phyloP scores from a whole-genome alignment of 1,140 invertebrate genomes.

The Drosophila orena region DNA sequence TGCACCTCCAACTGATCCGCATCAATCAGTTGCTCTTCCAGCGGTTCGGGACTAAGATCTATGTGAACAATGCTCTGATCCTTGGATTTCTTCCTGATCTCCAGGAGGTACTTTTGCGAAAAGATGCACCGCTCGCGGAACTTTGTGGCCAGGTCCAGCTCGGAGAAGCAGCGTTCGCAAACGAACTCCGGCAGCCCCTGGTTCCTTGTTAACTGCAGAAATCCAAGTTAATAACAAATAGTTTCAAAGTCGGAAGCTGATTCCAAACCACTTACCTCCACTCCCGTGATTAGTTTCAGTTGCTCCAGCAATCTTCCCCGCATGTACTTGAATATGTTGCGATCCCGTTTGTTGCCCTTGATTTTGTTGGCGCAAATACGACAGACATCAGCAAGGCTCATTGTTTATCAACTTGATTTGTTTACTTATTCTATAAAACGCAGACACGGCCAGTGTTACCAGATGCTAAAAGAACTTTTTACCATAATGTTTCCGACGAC shows the following conservation, averaged over 20 bases:
- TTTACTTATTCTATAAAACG: neutral
- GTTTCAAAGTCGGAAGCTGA: no score
- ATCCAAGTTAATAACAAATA: neutral
- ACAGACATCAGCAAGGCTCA: conserved; percentile 57
- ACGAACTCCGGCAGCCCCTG: conserved; percentile 47
- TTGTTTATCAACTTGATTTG: conserved; percentile 11
- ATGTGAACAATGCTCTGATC: neutral
- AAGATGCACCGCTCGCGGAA: conserved; percentile 72
- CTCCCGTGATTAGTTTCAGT: conserved; percentile 59
- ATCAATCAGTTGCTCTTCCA: conserved; percentile 59
- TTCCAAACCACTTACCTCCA: conserved; percentile 33
- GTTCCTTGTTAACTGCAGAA: conserved; percentile 25
- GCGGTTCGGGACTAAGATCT: neutral
- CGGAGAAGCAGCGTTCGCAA: conserved; percentile 60
- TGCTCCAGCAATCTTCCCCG: conserved; percentile 50
- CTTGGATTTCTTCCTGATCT: conserved; percentile 35
- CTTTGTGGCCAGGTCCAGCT: conserved; percentile 63
- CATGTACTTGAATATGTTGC: conserved; percentile 53
- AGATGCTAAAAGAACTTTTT: neutral
- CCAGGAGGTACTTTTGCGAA: conserved; percentile 60
- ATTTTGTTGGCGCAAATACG: conserved; percentile 66
- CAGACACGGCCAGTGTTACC: neutral
- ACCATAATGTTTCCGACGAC: no score
- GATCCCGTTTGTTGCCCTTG: conserved; percentile 44
- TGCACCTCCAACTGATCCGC: conserved; percentile 31